phyloP scores from a whole-genome alignment of 2,888 invertebrate genomes.

The Drosophila paucipuncta region DNA sequence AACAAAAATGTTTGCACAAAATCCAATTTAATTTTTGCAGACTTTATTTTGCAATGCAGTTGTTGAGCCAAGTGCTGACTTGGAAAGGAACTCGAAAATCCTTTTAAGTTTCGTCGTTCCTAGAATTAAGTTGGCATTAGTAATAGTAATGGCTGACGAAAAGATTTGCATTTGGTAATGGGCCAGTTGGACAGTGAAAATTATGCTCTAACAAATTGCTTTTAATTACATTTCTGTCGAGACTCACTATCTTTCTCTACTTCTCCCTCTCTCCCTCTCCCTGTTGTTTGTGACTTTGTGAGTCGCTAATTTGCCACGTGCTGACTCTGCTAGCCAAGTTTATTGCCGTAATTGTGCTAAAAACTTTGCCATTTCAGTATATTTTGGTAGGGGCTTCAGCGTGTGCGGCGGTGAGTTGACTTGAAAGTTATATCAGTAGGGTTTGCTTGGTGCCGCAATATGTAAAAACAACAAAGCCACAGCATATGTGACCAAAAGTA shows the following conservation, averaged over 20 bases:
- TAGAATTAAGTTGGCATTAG: slow-evolving; percentile 2
- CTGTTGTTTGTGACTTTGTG: background rate
- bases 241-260: background rate
- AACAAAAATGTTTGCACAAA: background rate
- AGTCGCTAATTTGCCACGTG: slow-evolving; percentile 59
- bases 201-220: slow-evolving; percentile 50
- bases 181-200: slow-evolving; percentile 39
- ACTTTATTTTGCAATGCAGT: background rate
- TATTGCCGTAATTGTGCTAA: slow-evolving; percentile 64
- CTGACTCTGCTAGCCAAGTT: slow-evolving; percentile 65
- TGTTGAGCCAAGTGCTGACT: background rate
- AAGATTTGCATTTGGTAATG: slow-evolving; percentile 58
- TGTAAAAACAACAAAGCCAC: slow-evolving; percentile 26
- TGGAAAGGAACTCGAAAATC: background rate
- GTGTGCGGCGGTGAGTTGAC: background rate
- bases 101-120: slow-evolving; percentile 1
- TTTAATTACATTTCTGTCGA: slow-evolving; percentile 59
- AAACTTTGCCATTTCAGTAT: slow-evolving; percentile 71
- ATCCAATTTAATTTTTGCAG: background rate
- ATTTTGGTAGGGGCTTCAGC: slow-evolving; percentile 42
- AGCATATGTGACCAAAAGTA: slow-evolving; percentile 65
- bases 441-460: slow-evolving; percentile 33
- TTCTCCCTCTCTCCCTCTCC: background rate
- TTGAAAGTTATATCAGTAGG: slow-evolving; percentile 1
- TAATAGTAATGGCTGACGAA: slow-evolving; percentile 37